Evolutionary conservation across 2,113 vertebrate genomes (phyloP).

Genomic region (Aegithalos caudatus): DNA sequence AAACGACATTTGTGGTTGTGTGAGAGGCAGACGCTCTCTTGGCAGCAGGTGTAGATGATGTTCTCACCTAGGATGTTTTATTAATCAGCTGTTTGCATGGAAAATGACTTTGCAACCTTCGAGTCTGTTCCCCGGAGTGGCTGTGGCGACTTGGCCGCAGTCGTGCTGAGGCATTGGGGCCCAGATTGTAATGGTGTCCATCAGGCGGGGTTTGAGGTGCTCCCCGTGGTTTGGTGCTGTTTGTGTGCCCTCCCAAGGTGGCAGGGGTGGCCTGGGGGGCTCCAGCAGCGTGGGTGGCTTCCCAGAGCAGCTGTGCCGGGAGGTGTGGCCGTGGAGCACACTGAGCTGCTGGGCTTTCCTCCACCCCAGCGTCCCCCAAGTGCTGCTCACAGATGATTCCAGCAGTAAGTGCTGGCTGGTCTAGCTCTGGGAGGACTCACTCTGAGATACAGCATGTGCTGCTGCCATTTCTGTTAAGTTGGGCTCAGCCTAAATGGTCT

Average conservation of each 20-base stretch:
- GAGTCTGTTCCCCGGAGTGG: fast-evolving
- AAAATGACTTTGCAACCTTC: background rate
- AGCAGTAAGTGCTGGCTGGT: background rate
- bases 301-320: background rate
- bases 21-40: background rate
- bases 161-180: fast-evolving
- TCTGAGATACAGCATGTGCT: background rate
- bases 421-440: fast-evolving
- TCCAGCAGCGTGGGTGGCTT: background rate
- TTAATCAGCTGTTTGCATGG: background rate
- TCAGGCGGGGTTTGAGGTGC: fast-evolving
- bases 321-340: fast-evolving
- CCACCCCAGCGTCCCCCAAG: fast-evolving
- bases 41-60: background rate
- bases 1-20: background rate
- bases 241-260: background rate
- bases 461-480: background rate
- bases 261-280: background rate
- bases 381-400: background rate
- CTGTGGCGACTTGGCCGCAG: background rate
- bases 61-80: background rate
- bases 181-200: fast-evolving
- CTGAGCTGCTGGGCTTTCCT: background rate
- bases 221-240: fast-evolving
- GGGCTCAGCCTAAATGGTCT: background rate